phyloP scores from a whole-genome alignment of 1,140 invertebrate genomes.

The Dinoponera quadriceps region DNA sequence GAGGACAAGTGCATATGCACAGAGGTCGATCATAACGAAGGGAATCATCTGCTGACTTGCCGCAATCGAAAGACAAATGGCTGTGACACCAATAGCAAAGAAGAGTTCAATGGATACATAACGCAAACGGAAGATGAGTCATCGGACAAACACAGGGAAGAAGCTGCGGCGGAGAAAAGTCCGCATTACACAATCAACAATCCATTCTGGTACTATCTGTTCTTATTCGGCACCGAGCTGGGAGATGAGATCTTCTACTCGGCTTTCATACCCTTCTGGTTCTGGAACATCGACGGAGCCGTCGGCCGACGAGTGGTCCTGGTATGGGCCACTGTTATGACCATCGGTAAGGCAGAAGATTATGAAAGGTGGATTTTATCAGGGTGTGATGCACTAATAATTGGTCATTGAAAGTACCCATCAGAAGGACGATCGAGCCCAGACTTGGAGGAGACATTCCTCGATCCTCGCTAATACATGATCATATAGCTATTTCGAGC shows the following conservation, averaged over 20 bases:
- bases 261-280: constrained; percentile 95
- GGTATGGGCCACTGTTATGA: constrained; percentile 95
- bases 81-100: constrained; percentile 12
- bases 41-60: background rate
- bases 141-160: background rate
- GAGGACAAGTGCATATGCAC: constrained; percentile 72
- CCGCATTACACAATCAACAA: constrained; percentile 88
- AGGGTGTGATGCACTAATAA: too few relatives aligned
- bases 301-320: constrained; percentile 92
- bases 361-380: too few relatives aligned
- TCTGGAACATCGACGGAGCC: constrained; percentile 96
- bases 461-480: too few relatives aligned
- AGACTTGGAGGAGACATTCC: too few relatives aligned
- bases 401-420: too few relatives aligned
- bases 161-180: constrained; percentile 41
- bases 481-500: too few relatives aligned
- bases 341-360: constrained; percentile 90
- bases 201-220: constrained; percentile 94
- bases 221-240: constrained; percentile 92
- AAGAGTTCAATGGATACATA: constrained; percentile 21
- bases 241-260: constrained; percentile 96
- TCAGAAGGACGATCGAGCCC: too few relatives aligned
- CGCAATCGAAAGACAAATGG: constrained; percentile 64
- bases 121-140: constrained; percentile 17
- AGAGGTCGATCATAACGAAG: constrained; percentile 74